Evolutionary conservation across 1,140 invertebrate species (phyloP).

Genomic region (Macrotrachela quadricornifera): DNA sequence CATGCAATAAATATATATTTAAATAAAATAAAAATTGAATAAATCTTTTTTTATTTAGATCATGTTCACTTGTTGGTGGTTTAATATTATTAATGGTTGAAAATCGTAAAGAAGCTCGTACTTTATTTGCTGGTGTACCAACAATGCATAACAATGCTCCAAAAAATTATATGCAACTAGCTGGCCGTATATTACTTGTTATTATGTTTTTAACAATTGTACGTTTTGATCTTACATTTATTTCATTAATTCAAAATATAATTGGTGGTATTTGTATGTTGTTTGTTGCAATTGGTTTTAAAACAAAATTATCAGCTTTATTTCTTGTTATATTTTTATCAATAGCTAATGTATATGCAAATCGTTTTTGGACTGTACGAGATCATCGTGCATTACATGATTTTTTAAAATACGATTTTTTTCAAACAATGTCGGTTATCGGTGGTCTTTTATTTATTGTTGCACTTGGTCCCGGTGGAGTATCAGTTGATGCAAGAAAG

Average conservation of each 20-base stretch:
- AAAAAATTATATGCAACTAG: constrained; percentile 84
- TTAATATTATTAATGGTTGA: constrained; percentile 80
- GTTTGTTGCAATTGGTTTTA: constrained; percentile 84
- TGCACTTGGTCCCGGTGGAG: constrained; percentile 82
- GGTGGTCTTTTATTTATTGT: constrained; percentile 97
- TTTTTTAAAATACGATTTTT: constrained; percentile 99
- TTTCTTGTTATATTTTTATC: constrained; percentile 71
- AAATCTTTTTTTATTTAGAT: constrained; percentile 69
- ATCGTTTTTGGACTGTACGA: constrained; percentile 90
- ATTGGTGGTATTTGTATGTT: constrained; percentile 81
- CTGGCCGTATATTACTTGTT: constrained; percentile 76
- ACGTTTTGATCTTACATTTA: constrained; percentile 48
- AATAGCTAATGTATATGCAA: constrained; percentile 80
- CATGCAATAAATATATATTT: no score
- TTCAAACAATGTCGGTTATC: constrained; percentile 93
- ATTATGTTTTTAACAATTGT: constrained; percentile 97
- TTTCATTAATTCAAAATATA: constrained; percentile 62
- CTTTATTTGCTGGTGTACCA: constrained; percentile 91
- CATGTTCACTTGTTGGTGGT: constrained; percentile 82
- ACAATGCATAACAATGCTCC: constrained; percentile 84
- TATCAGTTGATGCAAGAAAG: constrained; percentile 23
- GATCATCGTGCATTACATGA: constrained; percentile 80
- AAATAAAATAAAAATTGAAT: constrained; percentile 34
- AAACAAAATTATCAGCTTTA: constrained; percentile 89
- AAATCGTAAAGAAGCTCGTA: constrained; percentile 61